A percentile compares a stretch with the other conserved stretches of the same genome.
Conservation (phyloP, 2,113 vertebrate species). For the Gorsachius goisagi region DNA sequence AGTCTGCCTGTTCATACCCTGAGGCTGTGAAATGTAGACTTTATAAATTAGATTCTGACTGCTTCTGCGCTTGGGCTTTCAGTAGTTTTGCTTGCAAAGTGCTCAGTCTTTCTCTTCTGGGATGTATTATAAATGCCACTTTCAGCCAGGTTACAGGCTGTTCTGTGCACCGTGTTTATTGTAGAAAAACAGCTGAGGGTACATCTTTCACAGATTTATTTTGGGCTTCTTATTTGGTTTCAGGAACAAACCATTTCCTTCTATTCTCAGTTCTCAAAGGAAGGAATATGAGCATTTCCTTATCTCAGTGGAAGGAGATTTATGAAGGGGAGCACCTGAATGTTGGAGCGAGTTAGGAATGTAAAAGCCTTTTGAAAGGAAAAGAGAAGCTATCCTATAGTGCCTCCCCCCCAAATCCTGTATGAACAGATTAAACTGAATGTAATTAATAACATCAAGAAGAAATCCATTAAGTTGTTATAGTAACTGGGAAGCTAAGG, state of each 20-base stretch:
- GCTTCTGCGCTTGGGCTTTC: neutral
- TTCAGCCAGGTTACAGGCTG: neutral
- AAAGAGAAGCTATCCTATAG: neutral
- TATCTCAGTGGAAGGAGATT: neutral
- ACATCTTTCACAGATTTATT: neutral
- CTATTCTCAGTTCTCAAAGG: neutral
- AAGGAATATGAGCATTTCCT: neutral
- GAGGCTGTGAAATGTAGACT: neutral
- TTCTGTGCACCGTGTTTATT: neutral
- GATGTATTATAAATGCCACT: neutral
- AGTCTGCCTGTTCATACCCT: accelerated
- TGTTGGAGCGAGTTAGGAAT: neutral
- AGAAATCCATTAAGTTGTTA: conserved; percentile 69
- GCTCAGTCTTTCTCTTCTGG: neutral
- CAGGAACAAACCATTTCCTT: neutral
- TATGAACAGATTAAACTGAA: neutral
- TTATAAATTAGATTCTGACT: neutral
- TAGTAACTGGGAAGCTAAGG: conserved; percentile 56
- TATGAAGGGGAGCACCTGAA: neutral
- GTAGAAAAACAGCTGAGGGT: neutral
- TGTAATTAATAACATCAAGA: conserved; percentile 43
- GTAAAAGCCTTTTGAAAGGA: neutral
- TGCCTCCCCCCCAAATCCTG: neutral
- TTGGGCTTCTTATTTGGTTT: neutral
- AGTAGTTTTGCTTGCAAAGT: neutral